phyloP scores from a whole-genome alignment of 2,888 invertebrate species.

The Odiellus spinosus region DNA sequence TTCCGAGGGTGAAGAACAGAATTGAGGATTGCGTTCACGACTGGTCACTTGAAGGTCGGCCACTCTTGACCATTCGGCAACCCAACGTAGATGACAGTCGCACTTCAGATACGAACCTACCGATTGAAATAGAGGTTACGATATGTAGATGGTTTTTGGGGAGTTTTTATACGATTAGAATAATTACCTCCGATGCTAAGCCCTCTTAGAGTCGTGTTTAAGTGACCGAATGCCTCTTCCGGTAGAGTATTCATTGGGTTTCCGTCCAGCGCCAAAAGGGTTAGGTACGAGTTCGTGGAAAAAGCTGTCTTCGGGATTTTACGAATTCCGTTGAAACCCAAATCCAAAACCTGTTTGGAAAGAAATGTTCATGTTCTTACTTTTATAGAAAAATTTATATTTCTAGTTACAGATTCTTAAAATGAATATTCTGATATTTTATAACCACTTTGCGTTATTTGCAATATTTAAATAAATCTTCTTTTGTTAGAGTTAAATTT shows the following conservation, averaged over 20 bases:
- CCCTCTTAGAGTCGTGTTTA: constrained; percentile 68
- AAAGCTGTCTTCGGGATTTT: constrained; percentile 65
- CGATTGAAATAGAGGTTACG: constrained; percentile 27
- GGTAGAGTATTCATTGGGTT: constrained; percentile 74
- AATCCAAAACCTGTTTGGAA: constrained; percentile 52
- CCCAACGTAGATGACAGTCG: constrained; percentile 74
- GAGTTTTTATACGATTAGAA: too few relatives aligned
- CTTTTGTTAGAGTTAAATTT: too few relatives aligned
- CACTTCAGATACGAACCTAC: constrained; percentile 54
- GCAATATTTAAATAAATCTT: too few relatives aligned
- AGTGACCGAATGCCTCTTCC: constrained; percentile 53
- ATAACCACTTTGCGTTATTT: too few relatives aligned
- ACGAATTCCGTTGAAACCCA: constrained; percentile 76
- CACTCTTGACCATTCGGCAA: constrained; percentile 73
- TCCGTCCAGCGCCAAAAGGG: constrained; percentile 72
- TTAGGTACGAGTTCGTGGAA: constrained; percentile 62
- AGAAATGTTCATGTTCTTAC: too few relatives aligned
- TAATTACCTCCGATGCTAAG: constrained; percentile 60
- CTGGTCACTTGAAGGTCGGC: constrained; percentile 81
- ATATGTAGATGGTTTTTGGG: too few relatives aligned
- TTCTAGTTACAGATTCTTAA: too few relatives aligned
- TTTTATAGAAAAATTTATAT: too few relatives aligned
- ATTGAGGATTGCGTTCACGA: constrained; percentile 77
- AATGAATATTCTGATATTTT: too few relatives aligned
- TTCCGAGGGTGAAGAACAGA: constrained; percentile 66